Percentiles rank a stretch among this genome's conserved stretches.
These are phyloP conservation scores for Electrona antarctica DNA, from an alignment of 2,113 vertebrate species.

Conservation along the genomic window DNA sequence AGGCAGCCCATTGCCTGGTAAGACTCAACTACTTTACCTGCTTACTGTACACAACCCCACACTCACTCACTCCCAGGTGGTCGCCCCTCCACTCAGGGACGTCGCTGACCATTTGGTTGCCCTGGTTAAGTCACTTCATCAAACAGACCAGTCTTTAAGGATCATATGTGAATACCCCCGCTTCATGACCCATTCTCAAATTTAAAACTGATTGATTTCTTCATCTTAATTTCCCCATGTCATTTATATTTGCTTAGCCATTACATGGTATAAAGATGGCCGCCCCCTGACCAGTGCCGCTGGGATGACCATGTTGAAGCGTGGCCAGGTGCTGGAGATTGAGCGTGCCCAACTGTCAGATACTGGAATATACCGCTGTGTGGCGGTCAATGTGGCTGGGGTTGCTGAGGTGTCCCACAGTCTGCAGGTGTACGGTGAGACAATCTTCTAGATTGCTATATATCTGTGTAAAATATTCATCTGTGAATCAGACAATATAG, in stretches of 20 bases:
- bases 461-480: background rate
- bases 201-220: background rate
- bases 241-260: constrained; percentile 68
- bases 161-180: no score
- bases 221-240: background rate
- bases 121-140: no score
- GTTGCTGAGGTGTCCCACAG: constrained; percentile 83
- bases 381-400: constrained; percentile 87
- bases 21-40: constrained; percentile 7
- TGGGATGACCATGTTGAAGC: constrained; percentile 75
- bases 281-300: constrained; percentile 75
- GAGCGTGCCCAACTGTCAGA: constrained; percentile 86
- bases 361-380: constrained; percentile 88
- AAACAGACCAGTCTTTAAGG: no score
- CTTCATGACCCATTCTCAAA: no score
- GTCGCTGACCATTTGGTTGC: no score
- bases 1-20: constrained; percentile 90
- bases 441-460: background rate
- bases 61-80: constrained; percentile 9
- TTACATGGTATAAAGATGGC: constrained; percentile 92
- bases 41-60: background rate
- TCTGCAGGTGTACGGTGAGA: constrained; percentile 91
- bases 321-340: constrained; percentile 84
- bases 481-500: background rate
- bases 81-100: no score